phyloP scores from a whole-genome alignment of 2,113 vertebrate genomes.

The Panthera leo region DNA sequence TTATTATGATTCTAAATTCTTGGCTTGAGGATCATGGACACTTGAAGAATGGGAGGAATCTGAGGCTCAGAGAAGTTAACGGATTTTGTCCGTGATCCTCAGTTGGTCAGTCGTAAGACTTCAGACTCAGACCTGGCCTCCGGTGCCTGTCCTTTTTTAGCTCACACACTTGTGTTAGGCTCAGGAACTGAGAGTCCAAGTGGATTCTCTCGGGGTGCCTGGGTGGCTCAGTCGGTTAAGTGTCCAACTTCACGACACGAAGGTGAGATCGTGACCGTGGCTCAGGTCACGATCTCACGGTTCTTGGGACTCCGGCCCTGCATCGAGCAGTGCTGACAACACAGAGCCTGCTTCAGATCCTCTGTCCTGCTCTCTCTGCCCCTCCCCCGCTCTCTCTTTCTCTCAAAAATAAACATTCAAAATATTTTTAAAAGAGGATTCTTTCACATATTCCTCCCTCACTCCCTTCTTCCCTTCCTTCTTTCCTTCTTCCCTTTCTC shows the following conservation, averaged over 20 bases:
- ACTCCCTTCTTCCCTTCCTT: not conserved
- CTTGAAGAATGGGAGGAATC: conserved; percentile 10
- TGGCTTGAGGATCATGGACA: not conserved
- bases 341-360: too few relatives aligned
- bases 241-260: too few relatives aligned
- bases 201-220: not conserved
- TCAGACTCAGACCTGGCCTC: not conserved
- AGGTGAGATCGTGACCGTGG: too few relatives aligned
- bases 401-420: too few relatives aligned
- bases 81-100: not conserved
- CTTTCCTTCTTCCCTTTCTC: not conserved
- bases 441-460: not conserved
- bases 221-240: too few relatives aligned
- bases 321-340: too few relatives aligned
- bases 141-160: not conserved
- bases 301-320: too few relatives aligned
- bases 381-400: too few relatives aligned
- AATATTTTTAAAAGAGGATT: not conserved
- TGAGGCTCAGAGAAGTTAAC: not conserved
- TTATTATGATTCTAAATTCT: not conserved
- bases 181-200: not conserved
- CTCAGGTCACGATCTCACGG: too few relatives aligned
- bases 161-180: not conserved
- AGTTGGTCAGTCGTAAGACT: not conserved
- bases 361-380: too few relatives aligned